Evolutionary conservation across 2,888 invertebrate genomes (phyloP).

Genomic region (Aporophyla lueneburgensis): DNA sequence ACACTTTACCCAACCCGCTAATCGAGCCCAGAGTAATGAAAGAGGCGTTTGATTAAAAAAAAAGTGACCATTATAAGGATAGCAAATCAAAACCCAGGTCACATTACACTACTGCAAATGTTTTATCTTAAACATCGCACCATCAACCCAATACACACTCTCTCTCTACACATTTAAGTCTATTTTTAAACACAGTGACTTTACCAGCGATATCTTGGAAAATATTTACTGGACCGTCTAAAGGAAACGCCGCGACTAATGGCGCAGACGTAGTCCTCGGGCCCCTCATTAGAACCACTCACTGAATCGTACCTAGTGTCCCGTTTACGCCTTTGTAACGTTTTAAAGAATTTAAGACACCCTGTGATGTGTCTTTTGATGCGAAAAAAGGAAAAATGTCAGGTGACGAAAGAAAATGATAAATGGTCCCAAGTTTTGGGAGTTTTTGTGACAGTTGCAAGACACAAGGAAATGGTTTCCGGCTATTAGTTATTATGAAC

Average conservation of each 20-base stretch:
- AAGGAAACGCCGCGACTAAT: constrained; percentile 77
- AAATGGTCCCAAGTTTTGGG: constrained; percentile 21
- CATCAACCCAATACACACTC: constrained; percentile 34
- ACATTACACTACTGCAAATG: constrained; percentile 33
- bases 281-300: constrained; percentile 76
- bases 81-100: constrained; percentile 39
- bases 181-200: constrained; percentile 41
- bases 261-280: constrained; percentile 65
- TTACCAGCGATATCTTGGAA: constrained; percentile 67
- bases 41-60: not conserved
- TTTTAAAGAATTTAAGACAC: constrained; percentile 53
- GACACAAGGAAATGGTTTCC: constrained; percentile 17
- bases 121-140: constrained; percentile 28
- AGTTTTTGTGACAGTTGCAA: constrained; percentile 5
- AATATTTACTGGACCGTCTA: constrained; percentile 79
- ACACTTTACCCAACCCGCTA: too few relatives aligned
- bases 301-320: constrained; percentile 62
- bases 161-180: constrained; percentile 37
- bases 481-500: not conserved
- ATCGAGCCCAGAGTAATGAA: too few relatives aligned
- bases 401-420: constrained; percentile 33
- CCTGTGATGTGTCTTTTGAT: constrained; percentile 44
- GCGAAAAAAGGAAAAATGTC: constrained; percentile 21
- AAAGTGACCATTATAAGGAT: not conserved
- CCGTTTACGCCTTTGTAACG: constrained; percentile 58